Base-by-base conservation (phyloP, 2,797 vertebrate species). In the Margarornis squamiger region DNA sequence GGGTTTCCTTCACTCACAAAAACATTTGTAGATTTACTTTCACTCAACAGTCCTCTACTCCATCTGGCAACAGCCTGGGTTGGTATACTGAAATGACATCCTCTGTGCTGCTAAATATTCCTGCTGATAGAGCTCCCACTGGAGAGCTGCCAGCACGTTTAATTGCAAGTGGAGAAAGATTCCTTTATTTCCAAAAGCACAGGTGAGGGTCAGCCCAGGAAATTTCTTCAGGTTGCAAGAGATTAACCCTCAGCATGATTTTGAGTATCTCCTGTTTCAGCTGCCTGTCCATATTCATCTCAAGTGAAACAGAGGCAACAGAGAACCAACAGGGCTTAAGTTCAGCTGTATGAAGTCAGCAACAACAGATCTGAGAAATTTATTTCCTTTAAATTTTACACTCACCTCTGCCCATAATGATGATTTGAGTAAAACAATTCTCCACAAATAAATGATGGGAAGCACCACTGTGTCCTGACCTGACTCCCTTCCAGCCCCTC, bases 91-190 rank as follows among this genome's bases (percentile, higher is more conserved):
- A 81, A 81, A 79, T 77, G 1, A 78, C 51, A 81, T 36, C 46
- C 58, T 84, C 76, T 48, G 52, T 63, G 66, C 91, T 93, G 54
- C 88, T 94, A 71, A 91, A 81, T 89, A 70, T 76, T 90, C 54
- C 90, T 85, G 57, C 91, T 75, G 20, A 46, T 15, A 68, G 81
- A 92, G 62, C 3, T 34, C 57, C 88, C 2, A 1, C 9, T 95
- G 87, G 93, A 95, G 46, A 65, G 67, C 39, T 70, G 92, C 95
- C 95, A 94, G 77, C 23, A 17, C 7, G n/a, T 74, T 91, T 96
- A 91, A 94, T 95, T 90, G 85, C 90, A 95, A 88, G 81, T 67
- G 55, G 51, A 86, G 58, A 74, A 67, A 90, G 55, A 91, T 36
- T 80, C 63, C 84, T 93, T 80, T 81, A 55, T 61, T 83, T 92